Base-by-base conservation (phyloP, 2,797 vertebrate genomes). In the Thripadectes ignobilis region DNA sequence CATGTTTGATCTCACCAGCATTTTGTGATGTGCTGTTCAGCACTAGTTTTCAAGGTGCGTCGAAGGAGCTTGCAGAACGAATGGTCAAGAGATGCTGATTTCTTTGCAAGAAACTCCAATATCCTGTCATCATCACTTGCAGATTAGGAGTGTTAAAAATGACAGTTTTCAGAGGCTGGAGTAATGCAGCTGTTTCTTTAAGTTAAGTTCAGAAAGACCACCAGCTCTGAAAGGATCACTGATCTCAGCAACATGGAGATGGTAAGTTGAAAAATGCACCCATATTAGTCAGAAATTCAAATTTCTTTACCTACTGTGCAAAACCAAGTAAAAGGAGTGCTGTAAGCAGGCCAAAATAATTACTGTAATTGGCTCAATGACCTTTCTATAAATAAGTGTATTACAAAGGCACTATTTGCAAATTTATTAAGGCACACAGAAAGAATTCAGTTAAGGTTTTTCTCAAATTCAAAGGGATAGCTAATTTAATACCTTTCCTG, bases 201-300 rank as follows among this genome's bases (percentile, higher is more conserved):
- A 62, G 30, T 49, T 15, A 54, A 62, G 30, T n/a, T 73, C 39
- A 32, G 48, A 68, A 27, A 43, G 15, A 54, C 14, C 21, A 41
- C 9, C 30, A 24, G 18, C 13, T 59, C 43, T 65, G 45, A 46
- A 78, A 61, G 29, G 17, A 63, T 5, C 17, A 36, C 15, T 26
- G 18, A 10, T 59, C n/a, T 27, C 0, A 0, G 55, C 7, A 77
- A 48, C 24, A 6, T 27, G 36, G 46, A 71, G 38, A 72, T 1
- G 1, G 5, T 6, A 34, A 68, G 8, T 6, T 57, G 62, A 69
- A 89, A 85, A 82, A 34, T 0, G 0, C 10, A 36, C 22, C 43
- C 15, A 8, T 32, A 21, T 62, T 30, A 41, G 38, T 62, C 38
- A 62, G 7, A 67, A 80, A 77, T 48, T 45, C 34, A 85, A 0